Evolutionary conservation across 1,140 invertebrate species (phyloP), one percentile per base, ranked within the genome.

Genomic region (Cotesia typhae): DNA sequence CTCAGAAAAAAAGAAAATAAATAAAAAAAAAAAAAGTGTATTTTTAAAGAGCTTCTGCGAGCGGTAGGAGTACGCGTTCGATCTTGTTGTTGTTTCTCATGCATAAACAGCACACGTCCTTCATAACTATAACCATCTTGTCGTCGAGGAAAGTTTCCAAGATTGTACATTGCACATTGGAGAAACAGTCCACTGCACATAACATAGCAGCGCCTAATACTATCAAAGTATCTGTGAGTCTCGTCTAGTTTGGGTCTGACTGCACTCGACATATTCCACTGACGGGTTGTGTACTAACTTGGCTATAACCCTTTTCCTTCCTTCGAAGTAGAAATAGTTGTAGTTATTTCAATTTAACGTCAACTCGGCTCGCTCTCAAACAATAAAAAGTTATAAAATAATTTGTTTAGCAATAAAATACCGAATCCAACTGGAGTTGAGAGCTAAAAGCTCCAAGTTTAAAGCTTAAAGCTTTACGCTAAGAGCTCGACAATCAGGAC

Each of bases 31-130:
- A 14, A 51, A 51, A 10, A 41, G 38, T 41, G 38, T 9, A 41
- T 41, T 55, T 55, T 55, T 4, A 55, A 55, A 55, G 4, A 55
- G 17, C 17, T 55, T 9, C n/a, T 41, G 38, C 5, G 52, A 55
- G 52, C 52, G 28, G 28, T 3, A 28, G 3, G 28, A 28, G 28
- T 28, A 28, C n/a, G 10, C 7, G 53, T 55, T 55, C 53, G 53
- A 55, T 55, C 12, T 55, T 9, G 53, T 17, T 14, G 17, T 55
- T 55, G 53, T 55, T 55, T 10, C 53, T 55, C 12, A 12, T 55
- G 53, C 53, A 55, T 55, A 55, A 55, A 55, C 53, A 55, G 53
- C 53, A 55, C 53, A 55, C 53, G 53, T 55, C 12, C 10, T 47
- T 55, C 53, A 55, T 14, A 17, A n/a, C 12, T 55, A n/a, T 55